Conservation (phyloP, 2,888 invertebrate species). For the Mythimna pallens region DNA sequence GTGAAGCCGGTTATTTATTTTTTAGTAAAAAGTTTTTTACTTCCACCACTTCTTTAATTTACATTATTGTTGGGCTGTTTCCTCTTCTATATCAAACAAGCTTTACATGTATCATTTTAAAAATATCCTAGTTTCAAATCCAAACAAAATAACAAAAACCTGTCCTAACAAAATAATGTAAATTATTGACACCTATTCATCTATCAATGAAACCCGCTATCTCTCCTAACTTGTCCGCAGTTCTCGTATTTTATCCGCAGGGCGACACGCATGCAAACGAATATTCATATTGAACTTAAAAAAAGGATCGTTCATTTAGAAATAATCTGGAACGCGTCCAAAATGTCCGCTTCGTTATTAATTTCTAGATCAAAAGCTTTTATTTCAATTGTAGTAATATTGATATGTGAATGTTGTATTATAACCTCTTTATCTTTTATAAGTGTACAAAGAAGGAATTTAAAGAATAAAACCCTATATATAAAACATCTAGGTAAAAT, state of each 20-base stretch:
- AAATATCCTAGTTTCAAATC: neutral
- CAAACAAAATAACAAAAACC: too few relatives aligned
- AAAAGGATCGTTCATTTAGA: constrained; percentile 76
- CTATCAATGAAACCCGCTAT: constrained; percentile 25
- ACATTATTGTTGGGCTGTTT: too few relatives aligned
- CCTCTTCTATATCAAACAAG: too few relatives aligned
- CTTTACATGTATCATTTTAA: too few relatives aligned
- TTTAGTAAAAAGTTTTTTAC: too few relatives aligned
- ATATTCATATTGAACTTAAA: constrained; percentile 84
- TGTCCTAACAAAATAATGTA: neutral
- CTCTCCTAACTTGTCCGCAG: constrained; percentile 51
- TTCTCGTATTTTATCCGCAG: constrained; percentile 73
- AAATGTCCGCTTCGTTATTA: constrained; percentile 76
- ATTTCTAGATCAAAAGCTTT: constrained; percentile 75
- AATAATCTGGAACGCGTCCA: constrained; percentile 84
- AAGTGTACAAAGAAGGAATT: neutral
- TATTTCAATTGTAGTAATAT: constrained; percentile 77
- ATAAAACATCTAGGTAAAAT: neutral
- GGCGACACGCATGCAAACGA: constrained; percentile 82
- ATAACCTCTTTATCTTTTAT: constrained; percentile 1
- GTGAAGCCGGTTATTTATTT: too few relatives aligned
- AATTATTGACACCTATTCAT: neutral
- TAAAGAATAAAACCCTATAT: neutral
- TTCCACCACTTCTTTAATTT: too few relatives aligned
- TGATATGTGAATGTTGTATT: constrained; percentile 42